Base-by-base conservation (phyloP, 2,113 vertebrate genomes). In the Axis porcinus region DNA sequence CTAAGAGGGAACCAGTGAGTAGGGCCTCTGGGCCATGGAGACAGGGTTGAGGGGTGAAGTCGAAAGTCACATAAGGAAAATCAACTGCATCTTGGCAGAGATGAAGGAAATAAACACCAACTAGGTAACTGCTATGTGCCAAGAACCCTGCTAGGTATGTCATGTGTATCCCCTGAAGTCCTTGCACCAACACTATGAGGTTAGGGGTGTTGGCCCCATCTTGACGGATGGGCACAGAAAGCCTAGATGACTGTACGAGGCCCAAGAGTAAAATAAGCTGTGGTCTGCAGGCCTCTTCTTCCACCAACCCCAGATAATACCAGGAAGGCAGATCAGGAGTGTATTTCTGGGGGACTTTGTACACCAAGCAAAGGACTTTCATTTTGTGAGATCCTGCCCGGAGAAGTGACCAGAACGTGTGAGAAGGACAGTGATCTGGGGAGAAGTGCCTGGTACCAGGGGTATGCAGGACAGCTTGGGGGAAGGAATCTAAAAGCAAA, bases 61-160 rank as follows among this genome's bases (percentile, higher is more conserved):
- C 83, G 81, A 89, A 84, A 90, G 78, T 85, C 28, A 84, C 86
- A 62, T 54, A 88, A 96, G 52, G 40, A 91, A 98, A 95, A 92
- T 89, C 90, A 90, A 82, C n/a, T 86, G 79, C 30, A 87, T 90
- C 76, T 76, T 52, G 70, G 9, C 54, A n/a, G 40, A 19, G 50
- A 84, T 50, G 45, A 88, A 76, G n/a, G 55, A 74, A 92, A 76
- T 8, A 30, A 67, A 89, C 40, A 85, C 2, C 3, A 7, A 91
- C 15, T 12, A 60, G 74, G 33, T 30, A 23, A 62, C 30, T 81
- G 23, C 33, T 86, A 19, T 33, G 33, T 36, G 54, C 47, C 81
- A 95, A 62, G 43, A 74, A 82, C 54, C 6, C 1, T 25, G 27
- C 43, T 57, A 28, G 13, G 55, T 43, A 14, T 0, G 8, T 16